Evolutionary conservation across 1,140 invertebrate species (phyloP), one percentile per base, ranked within the genome.

Genomic region (Zaprionus davidi): DNA sequence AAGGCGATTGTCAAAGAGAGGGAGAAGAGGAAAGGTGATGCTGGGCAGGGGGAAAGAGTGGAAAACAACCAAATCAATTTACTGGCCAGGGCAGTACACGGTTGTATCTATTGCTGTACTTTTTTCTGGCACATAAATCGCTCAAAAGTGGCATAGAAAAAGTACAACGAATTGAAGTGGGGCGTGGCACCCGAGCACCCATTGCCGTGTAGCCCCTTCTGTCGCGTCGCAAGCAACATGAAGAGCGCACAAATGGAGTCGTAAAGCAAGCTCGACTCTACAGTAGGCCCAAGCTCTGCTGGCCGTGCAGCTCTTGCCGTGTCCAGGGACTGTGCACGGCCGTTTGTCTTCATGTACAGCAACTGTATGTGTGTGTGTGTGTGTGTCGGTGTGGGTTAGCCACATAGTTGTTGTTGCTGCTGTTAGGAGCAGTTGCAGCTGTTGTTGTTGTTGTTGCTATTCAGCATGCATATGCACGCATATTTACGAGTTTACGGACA

Each of bases 141-240:
- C 83, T 87, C 83, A 86, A 87, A 87, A 81, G 71, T 79, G 82
- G 80, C 83, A 87, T 72, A 69, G 66, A 55, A 87, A 46, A 87
- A 87, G 82, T 86, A 87, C 71, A 86, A 82, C 83, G 87, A 87
- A 87, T 86, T 87, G 83, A 79, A 86, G 69, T 64, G 65, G 63
- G 72, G 46, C 49, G 58, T 53, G 57, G 46, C 12, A 24, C 46
- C 65, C 38, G 56, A 63, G 55, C 46, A 24, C 38, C 60, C 51
- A 72, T 41, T 72, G 72, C 68, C 55, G 28, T 66, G 64, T 65
- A 41, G 44, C 55, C 22, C 31, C 31, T 34, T 11, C 9, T 11
- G 38, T 5, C 38, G 15, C 15, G 41, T 17, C n/a, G 41, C 5
- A 41, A 44, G 41, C n/a, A n/a, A 17, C n/a, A 82, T 79, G 82